Evolutionary conservation across 2,888 invertebrate species (phyloP).

Genomic region (Melikaiella ostensackeni): DNA sequence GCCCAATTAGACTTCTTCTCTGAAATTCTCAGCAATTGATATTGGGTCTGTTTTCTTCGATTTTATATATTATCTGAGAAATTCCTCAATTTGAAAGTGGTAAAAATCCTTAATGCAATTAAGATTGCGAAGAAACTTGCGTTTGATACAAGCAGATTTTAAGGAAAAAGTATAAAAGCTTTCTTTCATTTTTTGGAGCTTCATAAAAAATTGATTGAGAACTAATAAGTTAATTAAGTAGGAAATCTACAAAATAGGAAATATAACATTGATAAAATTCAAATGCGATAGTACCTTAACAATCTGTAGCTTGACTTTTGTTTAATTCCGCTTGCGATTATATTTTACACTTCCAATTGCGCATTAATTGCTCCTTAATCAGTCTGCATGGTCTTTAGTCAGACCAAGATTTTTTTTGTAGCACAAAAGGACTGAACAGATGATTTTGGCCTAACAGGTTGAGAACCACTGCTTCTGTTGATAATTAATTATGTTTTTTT

Average conservation of each 20-base stretch:
- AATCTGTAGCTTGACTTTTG: slow-evolving; percentile 6
- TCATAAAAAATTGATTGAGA: background rate
- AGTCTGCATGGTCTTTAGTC: slow-evolving; percentile 2
- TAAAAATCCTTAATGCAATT: too few relatives aligned
- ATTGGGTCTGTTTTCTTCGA: too few relatives aligned
- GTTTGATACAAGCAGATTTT: slow-evolving; percentile 15
- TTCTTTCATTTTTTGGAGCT: background rate
- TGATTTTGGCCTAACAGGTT: background rate
- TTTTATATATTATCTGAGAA: too few relatives aligned
- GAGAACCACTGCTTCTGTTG: background rate
- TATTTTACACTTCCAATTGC: slow-evolving; percentile 5
- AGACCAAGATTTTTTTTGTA: background rate
- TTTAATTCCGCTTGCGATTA: background rate
- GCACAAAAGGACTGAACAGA: background rate
- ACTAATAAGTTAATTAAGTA: background rate
- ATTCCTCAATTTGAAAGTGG: too few relatives aligned
- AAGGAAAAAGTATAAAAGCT: background rate
- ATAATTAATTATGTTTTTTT: background rate
- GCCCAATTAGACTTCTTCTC: too few relatives aligned
- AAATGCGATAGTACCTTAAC: background rate
- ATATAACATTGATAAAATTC: background rate
- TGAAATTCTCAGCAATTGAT: too few relatives aligned
- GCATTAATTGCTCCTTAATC: slow-evolving; percentile 12
- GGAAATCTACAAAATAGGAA: background rate
- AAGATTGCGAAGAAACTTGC: background rate